These are phyloP conservation scores for Prochilodus magdalenae DNA, from an alignment of 2,113 vertebrate species.

Conservation along the genomic window DNA sequence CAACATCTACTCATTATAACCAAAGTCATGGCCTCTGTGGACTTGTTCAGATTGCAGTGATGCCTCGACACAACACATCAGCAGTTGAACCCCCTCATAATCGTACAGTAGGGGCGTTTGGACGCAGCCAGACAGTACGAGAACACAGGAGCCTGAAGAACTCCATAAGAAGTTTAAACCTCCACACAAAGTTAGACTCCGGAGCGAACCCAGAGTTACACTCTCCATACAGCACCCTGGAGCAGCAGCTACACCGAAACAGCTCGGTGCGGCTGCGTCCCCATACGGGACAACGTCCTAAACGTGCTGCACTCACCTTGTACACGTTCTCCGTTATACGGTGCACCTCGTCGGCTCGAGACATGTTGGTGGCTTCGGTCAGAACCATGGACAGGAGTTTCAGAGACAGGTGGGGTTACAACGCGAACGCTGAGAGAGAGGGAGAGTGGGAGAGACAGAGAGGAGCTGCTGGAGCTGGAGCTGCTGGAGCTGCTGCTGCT, in stretches of 20 bases:
- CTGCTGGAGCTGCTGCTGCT: background rate
- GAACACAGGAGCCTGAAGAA: background rate
- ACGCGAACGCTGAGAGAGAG: background rate
- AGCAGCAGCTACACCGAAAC: no score
- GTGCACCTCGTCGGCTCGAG: conserved; percentile 96
- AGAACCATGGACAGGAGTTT: conserved; percentile 70
- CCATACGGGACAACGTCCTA: background rate
- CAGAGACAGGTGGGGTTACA: conserved; percentile 9
- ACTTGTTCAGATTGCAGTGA: no score
- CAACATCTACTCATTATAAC: no score
- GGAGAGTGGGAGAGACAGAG: background rate
- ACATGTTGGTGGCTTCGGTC: conserved; percentile 79
- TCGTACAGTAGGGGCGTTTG: background rate
- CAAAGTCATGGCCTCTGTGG: no score
- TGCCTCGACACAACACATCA: no score
- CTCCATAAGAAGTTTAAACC: background rate
- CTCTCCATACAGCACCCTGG: no score
- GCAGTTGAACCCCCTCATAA: no score
- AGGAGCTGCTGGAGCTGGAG: background rate
- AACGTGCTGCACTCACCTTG: conserved; percentile 81
- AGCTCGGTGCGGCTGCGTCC: background rate
- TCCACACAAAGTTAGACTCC: no score
- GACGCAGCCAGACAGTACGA: background rate
- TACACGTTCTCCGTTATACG: conserved; percentile 97
- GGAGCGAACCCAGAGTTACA: no score